phyloP scores from a whole-genome alignment of 2,113 vertebrate species.

The Myotis brandtii region DNA sequence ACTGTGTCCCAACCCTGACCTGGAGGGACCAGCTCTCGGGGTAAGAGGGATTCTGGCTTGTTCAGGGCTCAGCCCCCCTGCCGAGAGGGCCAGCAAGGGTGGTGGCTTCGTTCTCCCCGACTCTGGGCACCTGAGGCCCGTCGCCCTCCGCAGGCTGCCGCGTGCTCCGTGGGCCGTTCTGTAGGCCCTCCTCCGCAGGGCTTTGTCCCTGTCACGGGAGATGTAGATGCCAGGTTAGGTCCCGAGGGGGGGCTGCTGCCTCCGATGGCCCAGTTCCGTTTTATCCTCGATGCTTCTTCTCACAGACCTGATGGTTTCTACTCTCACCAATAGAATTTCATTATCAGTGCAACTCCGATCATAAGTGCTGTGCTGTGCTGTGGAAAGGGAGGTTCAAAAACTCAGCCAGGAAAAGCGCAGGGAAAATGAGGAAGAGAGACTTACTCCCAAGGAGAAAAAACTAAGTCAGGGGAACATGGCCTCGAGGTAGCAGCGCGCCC shows the following conservation, averaged over 20 bases:
- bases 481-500: fast-evolving
- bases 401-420: neutral
- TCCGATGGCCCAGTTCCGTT: neutral
- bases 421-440: neutral
- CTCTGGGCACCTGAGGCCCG: slow-evolving; percentile 30
- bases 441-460: neutral
- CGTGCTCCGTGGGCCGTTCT: neutral
- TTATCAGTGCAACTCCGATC: neutral
- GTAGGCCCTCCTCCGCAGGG: neutral
- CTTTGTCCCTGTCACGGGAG: neutral
- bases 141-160: neutral
- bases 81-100: slow-evolving; percentile 79
- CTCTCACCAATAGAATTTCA: neutral
- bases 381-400: slow-evolving; percentile 2
- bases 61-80: slow-evolving; percentile 68
- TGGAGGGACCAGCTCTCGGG: slow-evolving; percentile 83
- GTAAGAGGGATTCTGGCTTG: slow-evolving; percentile 79
- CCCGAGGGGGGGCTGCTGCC: slow-evolving; percentile 33
- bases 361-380: neutral
- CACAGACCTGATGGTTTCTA: neutral
- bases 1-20: slow-evolving; percentile 81
- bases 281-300: neutral
- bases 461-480: neutral
- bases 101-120: slow-evolving; percentile 71
- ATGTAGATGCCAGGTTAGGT: neutral